Conservation (phyloP, 2,113 vertebrate genomes). For the Cepphus grylle region DNA sequence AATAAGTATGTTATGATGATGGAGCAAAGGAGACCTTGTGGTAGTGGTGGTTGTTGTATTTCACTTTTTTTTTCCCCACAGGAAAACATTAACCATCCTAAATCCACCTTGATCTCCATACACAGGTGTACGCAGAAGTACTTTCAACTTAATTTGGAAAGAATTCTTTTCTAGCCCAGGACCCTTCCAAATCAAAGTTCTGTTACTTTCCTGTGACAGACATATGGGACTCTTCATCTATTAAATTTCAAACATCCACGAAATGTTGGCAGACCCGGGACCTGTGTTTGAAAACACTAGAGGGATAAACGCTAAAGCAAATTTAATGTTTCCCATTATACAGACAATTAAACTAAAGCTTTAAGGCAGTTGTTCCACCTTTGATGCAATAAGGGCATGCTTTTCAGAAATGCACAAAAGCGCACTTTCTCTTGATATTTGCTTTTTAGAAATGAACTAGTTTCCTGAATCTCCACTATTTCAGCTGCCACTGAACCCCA, state of each 20-base stretch:
- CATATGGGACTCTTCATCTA: neutral
- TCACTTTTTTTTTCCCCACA: rapidly evolving
- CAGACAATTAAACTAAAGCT: neutral
- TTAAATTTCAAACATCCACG: neutral
- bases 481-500: neutral
- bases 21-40: neutral
- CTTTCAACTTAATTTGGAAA: neutral
- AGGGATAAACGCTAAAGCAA: neutral
- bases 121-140: neutral
- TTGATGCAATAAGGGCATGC: neutral
- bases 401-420: neutral
- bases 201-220: neutral
- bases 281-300: neutral
- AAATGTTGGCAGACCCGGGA: neutral
- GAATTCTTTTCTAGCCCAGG: neutral
- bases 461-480: neutral
- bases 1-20: neutral
- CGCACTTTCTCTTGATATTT: neutral
- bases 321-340: neutral
- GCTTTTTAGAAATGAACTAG: neutral
- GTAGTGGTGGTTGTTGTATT: neutral
- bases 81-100: neutral
- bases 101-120: neutral
- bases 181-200: neutral
- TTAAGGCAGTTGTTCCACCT: neutral